phyloP scores from a whole-genome alignment of 2,888 invertebrate species.

The Pharmacophagus antenor region DNA sequence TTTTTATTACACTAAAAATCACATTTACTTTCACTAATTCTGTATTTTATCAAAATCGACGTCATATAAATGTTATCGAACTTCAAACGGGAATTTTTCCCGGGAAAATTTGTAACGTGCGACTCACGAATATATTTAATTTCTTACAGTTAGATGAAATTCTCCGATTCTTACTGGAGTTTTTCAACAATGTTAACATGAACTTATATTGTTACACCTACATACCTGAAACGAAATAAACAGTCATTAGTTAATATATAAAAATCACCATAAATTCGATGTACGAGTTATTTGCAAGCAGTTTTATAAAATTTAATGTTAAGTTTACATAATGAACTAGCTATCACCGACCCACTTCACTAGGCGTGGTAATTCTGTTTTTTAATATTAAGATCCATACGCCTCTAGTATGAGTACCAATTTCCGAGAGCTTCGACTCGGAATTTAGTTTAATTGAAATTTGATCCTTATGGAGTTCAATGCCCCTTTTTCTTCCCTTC shows the following conservation, averaged over 20 bases:
- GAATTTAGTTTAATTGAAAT: too few relatives aligned
- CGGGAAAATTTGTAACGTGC: constrained; percentile 23
- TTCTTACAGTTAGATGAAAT: constrained; percentile 17
- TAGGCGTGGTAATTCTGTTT: too few relatives aligned
- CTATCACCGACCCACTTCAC: too few relatives aligned
- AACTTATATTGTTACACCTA: constrained; percentile 9
- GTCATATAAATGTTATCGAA: constrained; percentile 19
- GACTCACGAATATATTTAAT: constrained; percentile 23
- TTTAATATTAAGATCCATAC: too few relatives aligned
- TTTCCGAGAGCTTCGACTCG: too few relatives aligned
- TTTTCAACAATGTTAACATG: constrained; percentile 11
- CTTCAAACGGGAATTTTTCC: constrained; percentile 12
- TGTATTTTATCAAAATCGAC: constrained; percentile 30
- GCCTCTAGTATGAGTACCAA: too few relatives aligned
- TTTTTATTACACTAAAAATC: constrained; percentile 54
- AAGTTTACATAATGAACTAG: too few relatives aligned
- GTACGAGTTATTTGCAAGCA: too few relatives aligned
- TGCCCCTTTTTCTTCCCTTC: too few relatives aligned
- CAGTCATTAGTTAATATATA: not conserved
- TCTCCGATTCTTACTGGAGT: constrained; percentile 16
- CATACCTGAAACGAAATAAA: constrained; percentile 34
- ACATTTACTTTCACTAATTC: constrained; percentile 41
- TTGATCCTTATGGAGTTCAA: too few relatives aligned
- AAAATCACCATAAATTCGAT: not conserved
- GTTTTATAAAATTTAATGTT: too few relatives aligned